Percentiles rank a stretch among this genome's conserved stretches.
phyloP scores from a whole-genome alignment of 2,797 vertebrate species.

The Decapterus maruadsi region DNA sequence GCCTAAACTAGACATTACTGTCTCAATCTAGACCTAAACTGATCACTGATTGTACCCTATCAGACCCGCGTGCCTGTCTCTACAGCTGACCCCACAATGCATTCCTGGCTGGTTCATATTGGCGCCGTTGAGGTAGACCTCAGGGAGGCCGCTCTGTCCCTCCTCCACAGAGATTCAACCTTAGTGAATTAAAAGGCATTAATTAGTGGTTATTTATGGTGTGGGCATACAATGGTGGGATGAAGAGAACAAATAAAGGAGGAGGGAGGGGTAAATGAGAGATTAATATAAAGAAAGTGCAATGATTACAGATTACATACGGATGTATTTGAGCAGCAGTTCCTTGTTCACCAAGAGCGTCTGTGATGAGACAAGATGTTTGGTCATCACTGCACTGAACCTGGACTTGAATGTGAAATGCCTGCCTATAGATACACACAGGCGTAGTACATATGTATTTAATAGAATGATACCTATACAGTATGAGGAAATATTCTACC shows the following conservation, averaged over 20 bases:
- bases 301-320: constrained; percentile 16
- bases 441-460: constrained; percentile 76
- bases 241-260: not conserved
- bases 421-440: constrained; percentile 70
- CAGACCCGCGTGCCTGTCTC: constrained; percentile 60
- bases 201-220: constrained; percentile 13
- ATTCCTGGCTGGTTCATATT: constrained; percentile 44
- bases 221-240: not conserved
- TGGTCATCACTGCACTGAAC: constrained; percentile 69
- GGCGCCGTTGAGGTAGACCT: constrained; percentile 57
- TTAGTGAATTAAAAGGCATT: constrained; percentile 24
- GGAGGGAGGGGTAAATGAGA: not conserved
- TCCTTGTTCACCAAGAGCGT: constrained; percentile 27
- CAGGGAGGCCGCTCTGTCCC: constrained; percentile 62
- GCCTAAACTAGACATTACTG: constrained; percentile 24
- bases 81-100: constrained; percentile 56
- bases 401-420: constrained; percentile 77
- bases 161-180: constrained; percentile 45
- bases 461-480: constrained; percentile 72
- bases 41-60: constrained; percentile 65
- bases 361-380: constrained; percentile 33
- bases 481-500: constrained; percentile 71
- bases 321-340: constrained; percentile 9
- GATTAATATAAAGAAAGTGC: not conserved
- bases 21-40: constrained; percentile 55